Evolutionary conservation across 2,888 invertebrate genomes (phyloP).

Genomic region (Papilio elwesi): DNA sequence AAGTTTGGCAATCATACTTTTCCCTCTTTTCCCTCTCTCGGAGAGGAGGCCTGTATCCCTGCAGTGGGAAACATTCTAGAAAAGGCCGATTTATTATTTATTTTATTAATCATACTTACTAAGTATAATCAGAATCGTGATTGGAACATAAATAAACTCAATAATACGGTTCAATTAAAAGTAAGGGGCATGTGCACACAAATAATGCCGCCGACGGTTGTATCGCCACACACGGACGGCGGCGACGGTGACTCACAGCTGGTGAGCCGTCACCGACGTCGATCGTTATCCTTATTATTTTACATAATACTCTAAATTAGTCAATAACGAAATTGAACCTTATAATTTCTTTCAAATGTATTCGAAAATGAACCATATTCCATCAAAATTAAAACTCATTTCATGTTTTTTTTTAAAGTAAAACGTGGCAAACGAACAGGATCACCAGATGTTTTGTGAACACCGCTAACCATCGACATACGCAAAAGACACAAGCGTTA

Average conservation of each 20-base stretch:
- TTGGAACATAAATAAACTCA: slow-evolving; percentile 12
- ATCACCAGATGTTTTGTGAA: slow-evolving; percentile 1
- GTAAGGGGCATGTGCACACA: slow-evolving; percentile 41
- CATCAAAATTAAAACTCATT: neutral
- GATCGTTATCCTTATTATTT: slow-evolving; percentile 36
- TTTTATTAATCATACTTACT: no score
- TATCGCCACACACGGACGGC: slow-evolving; percentile 46
- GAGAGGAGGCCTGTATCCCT: no score
- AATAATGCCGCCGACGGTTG: slow-evolving; percentile 38
- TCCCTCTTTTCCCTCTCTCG: no score
- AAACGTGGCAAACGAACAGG: neutral
- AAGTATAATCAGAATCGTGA: slow-evolving; percentile 13
- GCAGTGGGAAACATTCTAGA: no score
- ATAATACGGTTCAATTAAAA: slow-evolving; percentile 44
- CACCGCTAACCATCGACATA: slow-evolving; percentile 4
- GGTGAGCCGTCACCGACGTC: slow-evolving; percentile 39
- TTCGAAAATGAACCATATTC: slow-evolving; percentile 10
- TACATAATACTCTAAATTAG: slow-evolving; percentile 24
- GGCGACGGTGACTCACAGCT: slow-evolving; percentile 47
- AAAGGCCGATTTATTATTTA: no score
- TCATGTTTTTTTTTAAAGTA: neutral
- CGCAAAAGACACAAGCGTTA: slow-evolving; percentile 6
- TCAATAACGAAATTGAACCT: slow-evolving; percentile 22
- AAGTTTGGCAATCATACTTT: neutral
- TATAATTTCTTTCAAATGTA: neutral